Evolutionary conservation across 1,140 invertebrate species (phyloP).

Genomic region (Aphidius ervi): DNA sequence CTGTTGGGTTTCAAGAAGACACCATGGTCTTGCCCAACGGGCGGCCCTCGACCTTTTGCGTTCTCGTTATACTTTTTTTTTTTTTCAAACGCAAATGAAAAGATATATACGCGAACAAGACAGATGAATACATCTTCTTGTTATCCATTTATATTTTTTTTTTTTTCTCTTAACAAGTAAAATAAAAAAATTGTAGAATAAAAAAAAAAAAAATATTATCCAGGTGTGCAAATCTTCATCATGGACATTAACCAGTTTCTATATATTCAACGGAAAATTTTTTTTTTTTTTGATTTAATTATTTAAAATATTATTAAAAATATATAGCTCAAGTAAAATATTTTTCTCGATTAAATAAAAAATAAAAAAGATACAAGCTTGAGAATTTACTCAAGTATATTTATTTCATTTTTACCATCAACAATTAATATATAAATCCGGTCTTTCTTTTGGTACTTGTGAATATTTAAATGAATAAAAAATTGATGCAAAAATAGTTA

Average conservation of each 20-base stretch:
- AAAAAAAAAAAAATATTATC: background rate
- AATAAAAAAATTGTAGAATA: background rate
- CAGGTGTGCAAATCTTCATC: constrained; percentile 6
- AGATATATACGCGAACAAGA: too few relatives aligned
- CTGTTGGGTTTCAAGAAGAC: constrained; percentile 13
- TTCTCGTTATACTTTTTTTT: constrained; percentile 9
- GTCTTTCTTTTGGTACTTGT: too few relatives aligned
- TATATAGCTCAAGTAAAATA: too few relatives aligned
- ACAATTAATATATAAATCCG: too few relatives aligned
- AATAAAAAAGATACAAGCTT: constrained; percentile 34
- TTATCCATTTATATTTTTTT: constrained; percentile 9
- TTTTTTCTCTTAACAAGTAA: background rate
- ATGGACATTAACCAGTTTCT: background rate
- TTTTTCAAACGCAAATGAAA: background rate
- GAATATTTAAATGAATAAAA: too few relatives aligned
- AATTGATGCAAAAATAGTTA: too few relatives aligned
- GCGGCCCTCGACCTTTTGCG: constrained; percentile 12
- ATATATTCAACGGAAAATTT: too few relatives aligned
- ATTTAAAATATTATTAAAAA: too few relatives aligned
- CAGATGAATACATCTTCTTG: constrained; percentile 4
- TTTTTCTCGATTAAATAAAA: background rate
- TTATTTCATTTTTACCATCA: too few relatives aligned
- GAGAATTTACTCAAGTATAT: constrained; percentile 11
- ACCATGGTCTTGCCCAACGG: constrained; percentile 3
- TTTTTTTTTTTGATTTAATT: too few relatives aligned